Base-by-base conservation (phyloP, 2,797 vertebrate genomes). In the Clarias platycephalus region DNA sequence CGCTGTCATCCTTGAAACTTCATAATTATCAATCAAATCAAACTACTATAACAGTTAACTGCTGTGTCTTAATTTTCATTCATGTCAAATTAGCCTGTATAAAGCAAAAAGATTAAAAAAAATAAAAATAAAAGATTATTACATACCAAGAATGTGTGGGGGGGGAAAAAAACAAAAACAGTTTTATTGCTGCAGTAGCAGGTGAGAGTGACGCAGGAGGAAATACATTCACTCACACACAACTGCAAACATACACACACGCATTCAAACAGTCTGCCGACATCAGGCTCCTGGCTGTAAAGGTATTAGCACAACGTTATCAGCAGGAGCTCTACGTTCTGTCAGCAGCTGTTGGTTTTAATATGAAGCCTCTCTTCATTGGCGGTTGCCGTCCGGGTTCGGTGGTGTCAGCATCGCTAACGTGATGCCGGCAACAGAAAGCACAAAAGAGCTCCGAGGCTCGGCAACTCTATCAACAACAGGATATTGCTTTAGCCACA, bases 1-100 rank as follows among this genome's bases (percentile, higher is more conserved):
- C 68, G 26, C 62, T 78, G 70, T 26, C 70, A 57, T 40, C 70
- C 58, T 82, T 58, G 26, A 63, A 64, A 66, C 80, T 53, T 66
- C 3, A 80, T 57, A 20, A 82, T 84, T 75, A 88, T 81, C 49
- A 24, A 81, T 67, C 53, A 79, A 81, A 86, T 88, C 86, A 87
- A 83, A 78, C 79, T 20, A 81, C 80, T 40, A 1, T 40, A 40
- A 40, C 84, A 86, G 62, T 87, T 80, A 86, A 60, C 77, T 85
- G 76, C 72, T 79, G n/a, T 49, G 34, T 58, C 9, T 28, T 26
- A 18, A 55, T 57, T 7, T 1, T 20, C 44, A 49, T 37, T 74
- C 62, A 31, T 55, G 63, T 63, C 67, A 58, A 86, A 66, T 28
- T 72, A 68, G 20, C 40, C 68, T 16, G 75, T 78, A 77, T 24